phyloP scores from a whole-genome alignment of 2,113 vertebrate species.

The Puffinus mauretanicus region DNA sequence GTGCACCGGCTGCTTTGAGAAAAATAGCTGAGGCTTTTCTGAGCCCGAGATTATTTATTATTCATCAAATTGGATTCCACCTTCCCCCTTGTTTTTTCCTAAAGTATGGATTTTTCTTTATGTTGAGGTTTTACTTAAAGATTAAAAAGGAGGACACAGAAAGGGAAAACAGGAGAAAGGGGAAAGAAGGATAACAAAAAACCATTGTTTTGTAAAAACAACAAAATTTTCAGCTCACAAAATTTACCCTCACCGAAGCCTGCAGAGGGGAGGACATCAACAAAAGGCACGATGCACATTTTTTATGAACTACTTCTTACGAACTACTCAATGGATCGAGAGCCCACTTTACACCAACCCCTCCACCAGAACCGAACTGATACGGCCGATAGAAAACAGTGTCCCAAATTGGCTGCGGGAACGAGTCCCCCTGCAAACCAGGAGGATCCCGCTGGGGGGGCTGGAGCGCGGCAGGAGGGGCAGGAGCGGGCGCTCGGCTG shows the following conservation, averaged over 20 bases:
- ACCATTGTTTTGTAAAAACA: neutral
- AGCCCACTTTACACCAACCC: neutral
- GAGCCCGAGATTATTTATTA: neutral
- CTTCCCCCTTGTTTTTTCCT: neutral
- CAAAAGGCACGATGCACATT: neutral
- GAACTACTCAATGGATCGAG: neutral
- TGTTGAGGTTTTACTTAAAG: neutral
- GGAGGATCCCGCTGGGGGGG: neutral
- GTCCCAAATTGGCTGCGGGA: neutral
- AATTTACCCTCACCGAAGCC: neutral
- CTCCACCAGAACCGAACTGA: rapidly evolving
- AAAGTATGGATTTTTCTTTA: neutral
- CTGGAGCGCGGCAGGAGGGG: neutral
- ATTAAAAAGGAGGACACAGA: neutral
- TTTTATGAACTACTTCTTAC: neutral
- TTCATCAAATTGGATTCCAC: neutral
- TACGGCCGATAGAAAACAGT: rapidly evolving
- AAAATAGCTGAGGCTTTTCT: slow-evolving; percentile 32
- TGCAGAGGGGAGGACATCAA: neutral
- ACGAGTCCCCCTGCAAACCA: neutral
- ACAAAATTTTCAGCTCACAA: neutral
- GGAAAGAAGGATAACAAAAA: neutral
- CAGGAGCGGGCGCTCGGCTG: neutral
- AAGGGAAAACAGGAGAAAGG: neutral
- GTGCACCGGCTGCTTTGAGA: neutral